Conservation (phyloP, 2,113 vertebrate species). For the Shinisaurus crocodilurus region DNA sequence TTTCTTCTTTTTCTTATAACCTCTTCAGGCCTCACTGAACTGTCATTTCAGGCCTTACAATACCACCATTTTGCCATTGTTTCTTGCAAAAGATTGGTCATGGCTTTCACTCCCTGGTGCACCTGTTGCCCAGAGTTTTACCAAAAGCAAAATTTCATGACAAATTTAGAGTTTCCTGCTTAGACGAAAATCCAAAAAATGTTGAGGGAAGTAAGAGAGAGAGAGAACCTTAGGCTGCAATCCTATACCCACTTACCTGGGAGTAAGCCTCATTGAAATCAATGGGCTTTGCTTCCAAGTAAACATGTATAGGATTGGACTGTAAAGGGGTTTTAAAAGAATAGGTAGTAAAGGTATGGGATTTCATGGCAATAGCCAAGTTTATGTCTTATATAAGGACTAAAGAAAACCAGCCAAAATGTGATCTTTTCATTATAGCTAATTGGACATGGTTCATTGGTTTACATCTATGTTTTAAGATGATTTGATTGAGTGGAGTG, state of each 20-base stretch:
- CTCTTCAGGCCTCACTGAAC: background rate
- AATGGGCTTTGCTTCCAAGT: too few species aligned
- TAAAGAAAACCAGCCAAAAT: background rate
- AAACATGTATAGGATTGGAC: too few species aligned
- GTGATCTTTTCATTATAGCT: background rate
- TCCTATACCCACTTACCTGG: too few species aligned
- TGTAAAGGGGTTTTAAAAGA: background rate
- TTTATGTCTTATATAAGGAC: background rate
- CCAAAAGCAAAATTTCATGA: too few species aligned
- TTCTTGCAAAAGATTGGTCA: background rate
- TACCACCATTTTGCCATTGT: too few species aligned
- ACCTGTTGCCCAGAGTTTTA: background rate
- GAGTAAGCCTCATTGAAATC: too few species aligned
- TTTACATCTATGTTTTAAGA: background rate
- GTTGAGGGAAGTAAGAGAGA: too few species aligned
- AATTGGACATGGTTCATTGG: background rate
- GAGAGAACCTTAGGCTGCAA: too few species aligned
- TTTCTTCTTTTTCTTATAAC: background rate
- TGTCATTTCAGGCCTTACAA: too few species aligned
- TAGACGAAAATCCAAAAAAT: background rate
- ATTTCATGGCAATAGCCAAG: too few species aligned
- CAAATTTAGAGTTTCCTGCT: background rate
- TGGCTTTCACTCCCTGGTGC: background rate
- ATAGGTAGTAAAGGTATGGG: background rate
- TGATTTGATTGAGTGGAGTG: background rate